Conservation (phyloP, 2,888 invertebrate species). For the Hemistola chrysoprasaria region DNA sequence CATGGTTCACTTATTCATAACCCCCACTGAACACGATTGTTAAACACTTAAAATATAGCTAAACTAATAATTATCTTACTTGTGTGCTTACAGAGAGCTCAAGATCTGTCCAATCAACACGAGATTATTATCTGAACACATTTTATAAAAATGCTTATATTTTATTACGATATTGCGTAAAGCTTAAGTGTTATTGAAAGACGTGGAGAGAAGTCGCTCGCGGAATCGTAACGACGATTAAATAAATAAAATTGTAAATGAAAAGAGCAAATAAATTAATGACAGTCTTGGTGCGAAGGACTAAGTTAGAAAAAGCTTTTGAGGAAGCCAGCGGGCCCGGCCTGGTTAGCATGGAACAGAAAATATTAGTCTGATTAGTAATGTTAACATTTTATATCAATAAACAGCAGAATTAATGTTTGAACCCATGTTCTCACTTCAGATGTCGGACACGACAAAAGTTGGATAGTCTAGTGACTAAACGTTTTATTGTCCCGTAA, state of each 20-base stretch:
- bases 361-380: conserved; percentile 38
- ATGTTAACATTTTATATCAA: no score
- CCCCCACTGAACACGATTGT: conserved; percentile 78
- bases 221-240: conserved; percentile 59
- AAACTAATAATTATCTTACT: conserved; percentile 73
- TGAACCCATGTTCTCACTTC: no score
- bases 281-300: conserved; percentile 80
- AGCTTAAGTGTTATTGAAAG: conserved; percentile 60
- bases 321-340: conserved; percentile 96
- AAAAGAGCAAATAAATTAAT: conserved; percentile 72
- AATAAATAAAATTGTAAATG: conserved; percentile 57
- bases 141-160: conserved; percentile 68
- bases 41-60: conserved; percentile 73
- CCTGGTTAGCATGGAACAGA: conserved; percentile 81
- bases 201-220: conserved; percentile 64
- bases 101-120: conserved; percentile 54
- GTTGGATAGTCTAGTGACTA: no score
- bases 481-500: no score
- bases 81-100: conserved; percentile 71
- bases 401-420: no score
- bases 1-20: conserved; percentile 78
- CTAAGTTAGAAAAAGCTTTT: conserved; percentile 95
- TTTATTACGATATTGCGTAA: conserved; percentile 67
- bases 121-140: conserved; percentile 75
- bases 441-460: no score